Evolutionary conservation across 2,888 invertebrate genomes (phyloP), one percentile per base, ranked within the genome.

Genomic region (Drosophila bunnanda): DNA sequence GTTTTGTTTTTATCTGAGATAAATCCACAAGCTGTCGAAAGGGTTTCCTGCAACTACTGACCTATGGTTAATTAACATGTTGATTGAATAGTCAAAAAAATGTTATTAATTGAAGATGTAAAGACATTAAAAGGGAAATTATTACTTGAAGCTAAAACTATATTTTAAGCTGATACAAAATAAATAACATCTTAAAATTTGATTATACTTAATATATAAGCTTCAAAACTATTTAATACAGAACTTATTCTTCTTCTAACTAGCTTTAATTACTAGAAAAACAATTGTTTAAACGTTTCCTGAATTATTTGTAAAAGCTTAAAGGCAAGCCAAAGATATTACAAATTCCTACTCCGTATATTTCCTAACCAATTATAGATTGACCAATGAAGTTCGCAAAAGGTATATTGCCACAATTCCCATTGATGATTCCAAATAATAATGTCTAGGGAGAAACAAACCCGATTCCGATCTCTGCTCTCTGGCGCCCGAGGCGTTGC

Each of bases 1-100:
- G 46, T 30, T 12, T 46, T 15, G 8, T 13, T 39, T 9, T 9
- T n/a, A 20, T 17, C 1, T 22, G 2, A 34, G 46, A 22, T 41
- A 57, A 71, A 44, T 22, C 68, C 25, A 38, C 32, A 15, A 28
- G 34, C 66, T 67, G 70, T 32, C 38, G 44, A 55, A 67, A 39
- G 70, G 69, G 39, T 67, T 55, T 56, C 9, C 25, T 30, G 20
- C 55, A 39, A 32, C 30, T 22, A 64, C n/a, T 62, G 69, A 66
- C 46, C 66, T 67, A 20, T 55, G 38, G n/a, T 17, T 55, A 39
- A 67, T 55, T 69, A 69, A 20, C 55, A 39, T 36, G 44, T 46
- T 55, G 46, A 67, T 69, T 64, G 66, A 41, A 50, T 39, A 39
- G 4, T 39, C 6, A 20, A 41, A 43, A 1, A 22, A 13, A 15